These are phyloP conservation scores for Papilio protenor DNA, from an alignment of 2,888 invertebrate genomes.

Conservation along the genomic window DNA sequence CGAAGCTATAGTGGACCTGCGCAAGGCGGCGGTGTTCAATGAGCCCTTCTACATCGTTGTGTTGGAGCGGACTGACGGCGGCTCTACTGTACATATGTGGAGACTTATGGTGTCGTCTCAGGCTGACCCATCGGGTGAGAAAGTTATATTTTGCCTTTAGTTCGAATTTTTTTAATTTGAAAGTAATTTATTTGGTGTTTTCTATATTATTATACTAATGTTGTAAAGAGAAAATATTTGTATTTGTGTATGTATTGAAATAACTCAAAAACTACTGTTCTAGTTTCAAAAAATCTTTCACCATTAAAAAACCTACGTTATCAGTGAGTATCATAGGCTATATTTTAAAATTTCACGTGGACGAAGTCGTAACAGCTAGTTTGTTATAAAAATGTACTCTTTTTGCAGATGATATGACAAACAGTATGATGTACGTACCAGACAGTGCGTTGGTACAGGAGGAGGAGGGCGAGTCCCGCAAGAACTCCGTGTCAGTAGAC, in stretches of 20 bases:
- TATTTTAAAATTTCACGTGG: no score
- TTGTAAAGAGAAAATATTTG: no score
- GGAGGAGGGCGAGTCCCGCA: constrained; percentile 87
- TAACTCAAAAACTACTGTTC: no score
- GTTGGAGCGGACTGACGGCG: constrained; percentile 92
- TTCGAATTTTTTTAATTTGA: neutral
- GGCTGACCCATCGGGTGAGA: constrained; percentile 69
- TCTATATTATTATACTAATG: no score
- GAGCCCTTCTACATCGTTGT: constrained; percentile 98
- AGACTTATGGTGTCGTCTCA: constrained; percentile 95
- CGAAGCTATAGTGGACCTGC: constrained; percentile 95
- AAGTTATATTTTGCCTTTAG: neutral
- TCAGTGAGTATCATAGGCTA: no score
- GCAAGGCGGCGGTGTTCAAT: constrained; percentile 93
- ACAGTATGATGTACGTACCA: constrained; percentile 95
- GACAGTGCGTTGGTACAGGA: constrained; percentile 94
- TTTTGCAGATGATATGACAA: constrained; percentile 85
- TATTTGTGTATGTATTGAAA: no score
- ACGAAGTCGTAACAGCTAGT: no score
- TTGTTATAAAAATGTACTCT: neutral
- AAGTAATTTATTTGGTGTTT: neutral
- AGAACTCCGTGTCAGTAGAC: constrained; percentile 78
- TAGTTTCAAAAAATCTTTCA: no score
- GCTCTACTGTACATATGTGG: constrained; percentile 98
- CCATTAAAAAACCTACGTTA: no score